Percentiles rank a stretch among this genome's conserved stretches.
Evolutionary conservation across 2,113 vertebrate species (phyloP).

Genomic region (Lethenteron reissneri): DNA sequence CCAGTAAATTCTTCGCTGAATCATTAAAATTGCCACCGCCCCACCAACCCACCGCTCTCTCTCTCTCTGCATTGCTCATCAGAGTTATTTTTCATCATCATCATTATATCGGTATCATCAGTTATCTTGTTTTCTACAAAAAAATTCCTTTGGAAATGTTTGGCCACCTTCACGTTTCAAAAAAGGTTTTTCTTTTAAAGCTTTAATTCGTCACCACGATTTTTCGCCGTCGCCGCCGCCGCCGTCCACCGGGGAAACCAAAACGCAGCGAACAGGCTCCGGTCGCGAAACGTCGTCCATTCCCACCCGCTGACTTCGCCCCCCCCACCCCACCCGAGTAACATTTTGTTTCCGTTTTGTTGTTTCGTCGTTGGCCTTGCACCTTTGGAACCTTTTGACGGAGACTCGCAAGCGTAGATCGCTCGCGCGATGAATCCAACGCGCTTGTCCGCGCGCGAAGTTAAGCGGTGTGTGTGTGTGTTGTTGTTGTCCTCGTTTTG

Average conservation of each 20-base stretch:
- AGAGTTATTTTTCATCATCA: too few relatives aligned
- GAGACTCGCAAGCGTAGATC: constrained; percentile 99
- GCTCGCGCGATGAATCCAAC: constrained; percentile 40
- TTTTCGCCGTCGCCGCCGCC: neutral
- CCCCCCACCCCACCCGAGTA: too few relatives aligned
- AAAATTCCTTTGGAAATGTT: constrained; percentile 6
- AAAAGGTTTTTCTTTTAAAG: constrained; percentile 2
- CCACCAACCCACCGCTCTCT: neutral
- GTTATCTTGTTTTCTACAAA: neutral
- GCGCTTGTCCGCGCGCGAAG: too few relatives aligned
- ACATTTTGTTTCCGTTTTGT: neutral
- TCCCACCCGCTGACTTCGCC: neutral
- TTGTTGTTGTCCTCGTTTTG: too few relatives aligned
- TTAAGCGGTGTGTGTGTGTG: too few relatives aligned
- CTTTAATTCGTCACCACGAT: neutral
- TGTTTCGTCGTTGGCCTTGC: too few relatives aligned
- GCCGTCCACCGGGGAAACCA: neutral
- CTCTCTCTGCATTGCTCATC: neutral
- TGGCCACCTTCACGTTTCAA: neutral
- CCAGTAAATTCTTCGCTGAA: constrained; percentile 99
- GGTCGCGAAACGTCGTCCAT: neutral
- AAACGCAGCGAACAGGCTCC: too few relatives aligned
- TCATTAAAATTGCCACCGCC: constrained; percentile 34
- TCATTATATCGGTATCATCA: neutral
- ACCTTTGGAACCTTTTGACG: constrained; percentile 20